These are phyloP conservation scores for Apotomis capreana DNA, from an alignment of 2,888 invertebrate species.

Conservation along the genomic window DNA sequence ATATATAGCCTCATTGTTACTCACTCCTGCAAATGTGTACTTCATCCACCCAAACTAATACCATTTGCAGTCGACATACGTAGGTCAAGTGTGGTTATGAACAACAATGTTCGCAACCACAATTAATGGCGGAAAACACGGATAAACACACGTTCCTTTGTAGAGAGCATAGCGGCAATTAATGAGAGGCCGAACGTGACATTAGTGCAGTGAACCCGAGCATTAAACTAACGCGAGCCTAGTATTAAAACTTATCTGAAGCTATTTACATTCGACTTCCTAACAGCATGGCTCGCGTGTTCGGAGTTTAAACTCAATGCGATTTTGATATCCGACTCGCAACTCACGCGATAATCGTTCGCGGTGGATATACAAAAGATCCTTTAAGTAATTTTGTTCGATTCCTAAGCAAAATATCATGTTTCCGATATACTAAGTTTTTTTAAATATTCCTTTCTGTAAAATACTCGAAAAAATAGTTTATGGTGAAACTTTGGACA, in stretches of 20 bases:
- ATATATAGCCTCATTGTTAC: background rate
- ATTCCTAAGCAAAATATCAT: no score
- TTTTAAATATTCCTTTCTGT: no score
- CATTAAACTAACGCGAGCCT: constrained; percentile 73
- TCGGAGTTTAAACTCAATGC: constrained; percentile 40
- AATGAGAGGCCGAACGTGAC: constrained; percentile 81
- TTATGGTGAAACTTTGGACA: no score
- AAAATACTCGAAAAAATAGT: no score
- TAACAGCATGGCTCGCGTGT: constrained; percentile 65
- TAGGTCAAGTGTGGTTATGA: constrained; percentile 27
- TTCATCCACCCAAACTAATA: constrained; percentile 7
- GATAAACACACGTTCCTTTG: constrained; percentile 74
- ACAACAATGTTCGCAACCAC: constrained; percentile 44
- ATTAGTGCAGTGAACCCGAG: constrained; percentile 76
- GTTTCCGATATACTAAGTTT: no score
- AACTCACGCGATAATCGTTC: constrained; percentile 36
- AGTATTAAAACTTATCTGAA: constrained; percentile 81
- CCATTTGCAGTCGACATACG: constrained; percentile 15
- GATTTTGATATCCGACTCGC: constrained; percentile 36
- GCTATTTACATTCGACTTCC: constrained; percentile 81
- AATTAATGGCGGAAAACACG: constrained; percentile 59
- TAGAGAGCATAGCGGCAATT: constrained; percentile 70
- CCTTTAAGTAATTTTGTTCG: no score
- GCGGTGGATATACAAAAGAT: background rate
- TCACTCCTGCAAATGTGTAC: no score